Base-by-base conservation (phyloP, 2,797 vertebrate genomes). In the Aeoliscus strigatus region DNA sequence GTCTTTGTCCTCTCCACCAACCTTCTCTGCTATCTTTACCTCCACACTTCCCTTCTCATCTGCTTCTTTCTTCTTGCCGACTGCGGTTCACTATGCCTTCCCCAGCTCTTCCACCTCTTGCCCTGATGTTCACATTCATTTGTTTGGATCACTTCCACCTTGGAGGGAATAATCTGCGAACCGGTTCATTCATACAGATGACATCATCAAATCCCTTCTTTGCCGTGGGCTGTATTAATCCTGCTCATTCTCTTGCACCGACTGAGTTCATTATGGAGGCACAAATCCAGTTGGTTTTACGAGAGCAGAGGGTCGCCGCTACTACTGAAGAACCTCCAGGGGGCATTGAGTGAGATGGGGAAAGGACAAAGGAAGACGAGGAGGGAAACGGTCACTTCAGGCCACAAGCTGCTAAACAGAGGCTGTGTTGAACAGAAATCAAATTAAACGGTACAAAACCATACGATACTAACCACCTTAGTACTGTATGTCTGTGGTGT, bases 221-320 rank as follows among this genome's bases (percentile, higher is more conserved):
- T 62, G 77, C 84, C 74, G 82, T 84, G 83, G 85, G 84, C 83
- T 85, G 63, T 66, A 81, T 89, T 90, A 92, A 88, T 89, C 87
- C 73, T 4, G 80, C 75, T 89, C 81, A 86, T 88, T 91, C 88
- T 85, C 74, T 83, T 67, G 84, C 71, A 50, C 79, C 84, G 83
- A 87, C 84, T 73, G 73, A 80, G 70, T 86, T 85, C 78, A 86
- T 89, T 87, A 88, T 79, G 66, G 73, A 86, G 70, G 43, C 74
- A 75, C 79, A 80, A 82, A 87, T 88, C 84, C 80, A 80, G 77
- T 80, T 70, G 43, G 69, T 81, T 82, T 79, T 60, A 77, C 80
- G 77, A 74, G 81, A 79, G 70, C 32, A 36, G 71, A 67, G 46
- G 60, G 65, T 75, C 65, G 18, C 4, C 65, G 57, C 63, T 69